These are phyloP conservation scores for Iselma pallidipennis DNA, from an alignment of 2,888 invertebrate species.

Conservation along the genomic window DNA sequence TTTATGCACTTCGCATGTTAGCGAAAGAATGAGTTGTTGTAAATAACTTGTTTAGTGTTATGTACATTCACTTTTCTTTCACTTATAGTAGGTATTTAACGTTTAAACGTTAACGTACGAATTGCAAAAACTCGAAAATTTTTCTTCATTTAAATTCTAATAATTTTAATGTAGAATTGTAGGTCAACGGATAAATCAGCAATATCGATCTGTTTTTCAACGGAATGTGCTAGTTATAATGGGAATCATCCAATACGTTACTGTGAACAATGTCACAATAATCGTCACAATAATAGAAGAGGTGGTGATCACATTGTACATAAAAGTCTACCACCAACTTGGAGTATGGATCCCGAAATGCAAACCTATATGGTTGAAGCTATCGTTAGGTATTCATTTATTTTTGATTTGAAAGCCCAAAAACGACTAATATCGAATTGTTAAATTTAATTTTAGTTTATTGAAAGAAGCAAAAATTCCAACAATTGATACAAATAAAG, in stretches of 20 bases:
- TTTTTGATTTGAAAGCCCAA: not conserved
- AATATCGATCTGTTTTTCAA: conserved; percentile 94
- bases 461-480: conserved; percentile 90
- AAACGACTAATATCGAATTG: not conserved
- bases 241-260: conserved; percentile 95
- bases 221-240: conserved; percentile 95
- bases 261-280: conserved; percentile 87
- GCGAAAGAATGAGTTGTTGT: no score
- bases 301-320: conserved; percentile 92
- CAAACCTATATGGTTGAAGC: conserved; percentile 94
- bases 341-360: conserved; percentile 89
- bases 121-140: no score
- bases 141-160: not conserved
- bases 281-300: conserved; percentile 83
- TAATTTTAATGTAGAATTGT: conserved; percentile 72
- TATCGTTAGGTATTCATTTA: conserved; percentile 73
- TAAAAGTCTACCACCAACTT: conserved; percentile 81
- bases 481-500: conserved; percentile 66
- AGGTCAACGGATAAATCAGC: conserved; percentile 89
- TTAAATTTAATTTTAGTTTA: conserved; percentile 60
- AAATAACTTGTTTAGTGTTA: no score
- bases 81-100: no score
- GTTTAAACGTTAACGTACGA: no score
- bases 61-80: no score
- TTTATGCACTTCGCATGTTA: no score